Evolutionary conservation across 1,140 invertebrate genomes (phyloP), one percentile per base, ranked within the genome.

Genomic region (Muscidifurax raptorellus): DNA sequence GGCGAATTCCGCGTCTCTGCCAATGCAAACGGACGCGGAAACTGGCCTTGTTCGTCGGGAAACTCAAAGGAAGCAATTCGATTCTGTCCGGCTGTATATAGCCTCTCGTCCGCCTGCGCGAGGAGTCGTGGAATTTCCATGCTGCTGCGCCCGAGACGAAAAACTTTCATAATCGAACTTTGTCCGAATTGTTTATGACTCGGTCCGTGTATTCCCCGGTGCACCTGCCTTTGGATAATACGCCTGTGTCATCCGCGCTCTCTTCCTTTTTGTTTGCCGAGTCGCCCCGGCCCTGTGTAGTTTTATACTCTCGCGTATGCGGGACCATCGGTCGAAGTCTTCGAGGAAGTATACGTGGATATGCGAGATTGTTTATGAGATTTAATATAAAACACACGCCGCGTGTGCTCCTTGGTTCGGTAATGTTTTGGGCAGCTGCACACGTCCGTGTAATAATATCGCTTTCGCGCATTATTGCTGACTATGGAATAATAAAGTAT

Each of bases 131-230:
- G 79, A 83, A 67, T 87, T 86, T 86, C 59, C 83, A 27, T 66
- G 28, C 32, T 36, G 52, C 40, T 6, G 66, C 84, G 83, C 86
- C 86, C 85, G 66, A 79, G 84, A 3, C 22, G 66, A 86, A 88
- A 90, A 92, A 92, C 89, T 92, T 92, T 92, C 91, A 92, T 91
- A 92, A 92, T 92, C 91, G 89, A 92, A 92, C 87, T 92, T 92
- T 90, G 44, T 85, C 87, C 86, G 89, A 91, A 92, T 91, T 92
- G 91, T 92, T 92, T 92, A 92, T 91, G 90, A 90, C 89, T 75
- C 64, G 32, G 66, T 13, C 13, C n/a, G 25, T 64, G 32, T 76
- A 66, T 83, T 72, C 66, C 81, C 28, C n/a, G 74, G 77, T 22
- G 32, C 59, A 22, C 12, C 25, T 52, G 44, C 18, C 32, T 32